Conservation (phyloP, 2,797 vertebrate species). For the Hylomyscus alleni region DNA sequence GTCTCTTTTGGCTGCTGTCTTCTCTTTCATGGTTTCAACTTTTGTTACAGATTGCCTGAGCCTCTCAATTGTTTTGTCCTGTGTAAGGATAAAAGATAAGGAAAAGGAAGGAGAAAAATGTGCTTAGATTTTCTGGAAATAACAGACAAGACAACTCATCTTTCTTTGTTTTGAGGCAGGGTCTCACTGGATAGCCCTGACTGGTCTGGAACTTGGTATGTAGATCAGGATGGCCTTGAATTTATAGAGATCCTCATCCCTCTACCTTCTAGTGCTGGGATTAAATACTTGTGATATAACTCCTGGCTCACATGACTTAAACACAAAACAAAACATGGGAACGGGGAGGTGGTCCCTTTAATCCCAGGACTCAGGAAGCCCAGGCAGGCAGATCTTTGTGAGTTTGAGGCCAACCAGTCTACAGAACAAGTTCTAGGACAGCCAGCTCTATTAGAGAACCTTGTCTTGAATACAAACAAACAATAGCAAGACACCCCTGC, state of each 20-base stretch:
- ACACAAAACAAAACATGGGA: background rate
- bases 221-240: background rate
- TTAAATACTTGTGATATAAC: background rate
- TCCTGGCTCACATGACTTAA: background rate
- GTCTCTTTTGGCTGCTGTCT: constrained; percentile 78
- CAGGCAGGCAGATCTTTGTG: background rate
- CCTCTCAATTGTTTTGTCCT: constrained; percentile 78
- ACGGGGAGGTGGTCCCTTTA: background rate
- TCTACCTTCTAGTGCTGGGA: background rate
- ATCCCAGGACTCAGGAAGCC: background rate
- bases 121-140: constrained; percentile 50
- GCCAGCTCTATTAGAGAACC: background rate
- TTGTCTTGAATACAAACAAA: background rate
- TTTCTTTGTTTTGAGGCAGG: background rate
- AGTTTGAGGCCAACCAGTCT: background rate
- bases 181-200: background rate
- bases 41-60: constrained; percentile 79
- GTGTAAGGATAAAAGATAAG: background rate
- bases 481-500: background rate
- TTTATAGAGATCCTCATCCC: background rate
- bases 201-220: background rate
- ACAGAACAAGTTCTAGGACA: background rate
- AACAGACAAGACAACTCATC: background rate
- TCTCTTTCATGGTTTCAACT: constrained; percentile 79
- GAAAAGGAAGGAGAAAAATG: background rate